A percentile compares a stretch with the other conserved stretches of the same genome.
Conservation (phyloP, 1,140 invertebrate species). For the Lasioglossum albipes region DNA sequence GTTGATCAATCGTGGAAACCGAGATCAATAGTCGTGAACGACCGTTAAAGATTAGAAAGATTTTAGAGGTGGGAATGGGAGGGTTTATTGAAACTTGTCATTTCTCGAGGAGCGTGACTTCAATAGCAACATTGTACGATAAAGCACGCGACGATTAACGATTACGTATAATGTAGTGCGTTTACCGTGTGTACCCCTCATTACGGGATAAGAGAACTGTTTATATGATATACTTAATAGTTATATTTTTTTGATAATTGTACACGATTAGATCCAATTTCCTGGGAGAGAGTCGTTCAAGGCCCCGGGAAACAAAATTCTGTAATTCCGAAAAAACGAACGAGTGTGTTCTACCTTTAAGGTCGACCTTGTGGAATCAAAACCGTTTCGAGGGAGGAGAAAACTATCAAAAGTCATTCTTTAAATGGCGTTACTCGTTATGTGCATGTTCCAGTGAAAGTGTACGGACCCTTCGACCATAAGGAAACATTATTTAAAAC, state of each 20-base stretch:
- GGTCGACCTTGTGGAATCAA: background rate
- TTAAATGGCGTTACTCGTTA: background rate
- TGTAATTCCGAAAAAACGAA: background rate
- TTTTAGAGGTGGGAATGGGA: background rate
- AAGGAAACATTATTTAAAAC: background rate
- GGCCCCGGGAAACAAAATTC: slow-evolving; percentile 30
- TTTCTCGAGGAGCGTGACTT: background rate
- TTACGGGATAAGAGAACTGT: slow-evolving; percentile 13
- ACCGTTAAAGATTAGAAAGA: background rate
- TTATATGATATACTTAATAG: slow-evolving; percentile 14
- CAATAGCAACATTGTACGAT: slow-evolving; percentile 18
- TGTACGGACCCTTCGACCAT: background rate
- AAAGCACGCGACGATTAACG: background rate
- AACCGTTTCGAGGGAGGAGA: background rate
- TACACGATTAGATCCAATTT: slow-evolving; percentile 12
- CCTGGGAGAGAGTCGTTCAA: slow-evolving; percentile 28
- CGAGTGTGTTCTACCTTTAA: background rate
- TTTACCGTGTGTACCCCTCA: background rate
- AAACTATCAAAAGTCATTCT: background rate
- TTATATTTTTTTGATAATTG: slow-evolving; percentile 36
- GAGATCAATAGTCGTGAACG: background rate
- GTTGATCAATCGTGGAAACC: background rate
- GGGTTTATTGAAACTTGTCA: background rate
- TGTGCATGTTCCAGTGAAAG: background rate
- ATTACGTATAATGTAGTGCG: background rate